phyloP scores from a whole-genome alignment of 1,140 invertebrate species.

The Leptinotarsa defecta region DNA sequence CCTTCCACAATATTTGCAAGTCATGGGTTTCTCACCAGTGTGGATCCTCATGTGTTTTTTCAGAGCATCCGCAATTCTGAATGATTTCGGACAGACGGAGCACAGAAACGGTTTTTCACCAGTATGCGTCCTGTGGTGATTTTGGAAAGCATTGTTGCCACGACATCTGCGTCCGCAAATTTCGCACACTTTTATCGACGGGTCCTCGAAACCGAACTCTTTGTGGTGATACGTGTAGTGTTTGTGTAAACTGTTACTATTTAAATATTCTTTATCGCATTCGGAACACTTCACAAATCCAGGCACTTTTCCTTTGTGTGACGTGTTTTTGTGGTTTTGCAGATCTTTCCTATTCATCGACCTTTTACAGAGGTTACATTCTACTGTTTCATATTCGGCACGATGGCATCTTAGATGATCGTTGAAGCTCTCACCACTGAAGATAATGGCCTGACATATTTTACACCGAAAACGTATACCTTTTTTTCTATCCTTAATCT shows the following conservation, averaged over 20 bases:
- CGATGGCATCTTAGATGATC: neutral
- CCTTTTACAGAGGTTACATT: constrained; percentile 7
- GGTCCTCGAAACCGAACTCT: constrained; percentile 1
- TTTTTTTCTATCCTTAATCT: neutral
- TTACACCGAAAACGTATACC: neutral
- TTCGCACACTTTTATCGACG: neutral
- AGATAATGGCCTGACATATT: neutral
- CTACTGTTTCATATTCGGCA: neutral
- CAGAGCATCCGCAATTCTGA: constrained; percentile 30
- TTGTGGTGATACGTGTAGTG: constrained; percentile 15
- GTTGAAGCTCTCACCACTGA: neutral
- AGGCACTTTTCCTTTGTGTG: neutral
- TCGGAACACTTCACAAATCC: constrained; percentile 14
- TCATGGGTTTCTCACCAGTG: constrained; percentile 44
- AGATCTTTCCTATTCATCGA: neutral
- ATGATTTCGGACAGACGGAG: constrained; percentile 28
- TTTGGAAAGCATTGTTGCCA: neutral
- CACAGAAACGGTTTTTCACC: constrained; percentile 35
- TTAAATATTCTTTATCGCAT: constrained; percentile 1
- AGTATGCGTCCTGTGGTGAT: constrained; percentile 22
- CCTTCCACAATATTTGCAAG: constrained; percentile 42
- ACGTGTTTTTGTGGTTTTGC: neutral
- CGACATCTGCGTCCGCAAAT: neutral
- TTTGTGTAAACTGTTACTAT: neutral
- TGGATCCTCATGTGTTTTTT: constrained; percentile 45